phyloP scores from a whole-genome alignment of 2,888 invertebrate genomes.

The Drosophila fulvimacula region DNA sequence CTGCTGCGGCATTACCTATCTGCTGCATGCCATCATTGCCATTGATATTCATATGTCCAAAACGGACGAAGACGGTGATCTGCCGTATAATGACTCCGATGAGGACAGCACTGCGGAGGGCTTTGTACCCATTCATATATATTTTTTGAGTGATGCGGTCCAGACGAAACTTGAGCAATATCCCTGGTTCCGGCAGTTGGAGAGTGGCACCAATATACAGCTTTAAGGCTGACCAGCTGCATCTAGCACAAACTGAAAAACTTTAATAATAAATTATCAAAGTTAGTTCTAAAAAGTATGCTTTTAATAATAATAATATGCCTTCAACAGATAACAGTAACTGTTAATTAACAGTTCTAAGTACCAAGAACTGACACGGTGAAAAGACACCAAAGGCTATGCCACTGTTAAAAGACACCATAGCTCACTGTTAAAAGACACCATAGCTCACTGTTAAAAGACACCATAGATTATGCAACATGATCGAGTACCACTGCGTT shows the following conservation, averaged over 20 bases:
- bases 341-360: not conserved
- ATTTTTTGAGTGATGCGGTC: not conserved
- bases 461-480: too few species aligned
- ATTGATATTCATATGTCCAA: slow-evolving; percentile 53
- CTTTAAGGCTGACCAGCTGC: not conserved
- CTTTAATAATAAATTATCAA: not conserved
- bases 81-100: not conserved
- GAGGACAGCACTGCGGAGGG: not conserved
- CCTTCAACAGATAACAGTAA: not conserved
- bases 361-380: not conserved
- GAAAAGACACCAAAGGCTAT: not conserved
- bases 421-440: not conserved
- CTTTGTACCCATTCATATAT: slow-evolving; percentile 19
- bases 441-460: not conserved
- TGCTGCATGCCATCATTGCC: slow-evolving; percentile 52
- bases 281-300: not conserved
- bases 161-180: slow-evolving; percentile 30
- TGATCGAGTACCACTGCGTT: too few species aligned
- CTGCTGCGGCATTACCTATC: slow-evolving; percentile 28
- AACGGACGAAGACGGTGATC: not conserved
- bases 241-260: not conserved
- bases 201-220: not conserved
- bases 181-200: not conserved
- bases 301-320: not conserved
- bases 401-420: too few species aligned